Base-by-base conservation (phyloP, 35 echinoderm and acorn worm genomes). In the Antedon bifida region DNA sequence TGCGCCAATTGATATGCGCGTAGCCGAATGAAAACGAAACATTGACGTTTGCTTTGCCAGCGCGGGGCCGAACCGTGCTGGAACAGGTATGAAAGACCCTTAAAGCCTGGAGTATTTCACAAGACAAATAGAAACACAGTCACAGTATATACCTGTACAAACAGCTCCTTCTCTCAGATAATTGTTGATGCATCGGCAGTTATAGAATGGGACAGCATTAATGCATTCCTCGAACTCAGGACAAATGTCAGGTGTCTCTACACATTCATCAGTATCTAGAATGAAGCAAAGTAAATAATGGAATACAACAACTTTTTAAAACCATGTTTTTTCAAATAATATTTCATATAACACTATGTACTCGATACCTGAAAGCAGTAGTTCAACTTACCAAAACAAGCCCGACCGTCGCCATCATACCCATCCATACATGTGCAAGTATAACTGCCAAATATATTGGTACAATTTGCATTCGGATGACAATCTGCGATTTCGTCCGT, bases 361-460 rank as follows among this genome's bases (percentile, higher is more conserved):
- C n/a, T n/a, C n/a, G n/a, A n/a, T n/a, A n/a, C n/a, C n/a, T 42
- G 38, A 42, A 42, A 42, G 14, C 38, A 42, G 14, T 42, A 4
- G 38, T 42, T 42, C 36, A 31, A 82, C 80, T 75, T 26, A 87
- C 86, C 86, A 82, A 87, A 82, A 33, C 86, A 87, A 36, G 75
- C 55, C 9, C 35, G 39, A 23, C 86, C 86, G 55, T 87, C 38
- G 19, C 86, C 86, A 26, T 44, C 30, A 35, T 77, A 83, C 17
- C 87, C 87, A 32, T 76, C 28, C 9, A 74, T 81, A 83, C 87
- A 88, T 11, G 19, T 35, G 32, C 87, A 87, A 5, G 79, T 36
- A 32, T 87, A 87, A 30, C 86, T 79, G 16, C 36, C 75, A 39
- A 74, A 33, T 9, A n/a, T 36, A 39, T 87, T 87, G 16, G 45